Evolutionary conservation across 2,888 invertebrate genomes (phyloP), one percentile per base, ranked within the genome.

Genomic region (Anthophora plumipes): DNA sequence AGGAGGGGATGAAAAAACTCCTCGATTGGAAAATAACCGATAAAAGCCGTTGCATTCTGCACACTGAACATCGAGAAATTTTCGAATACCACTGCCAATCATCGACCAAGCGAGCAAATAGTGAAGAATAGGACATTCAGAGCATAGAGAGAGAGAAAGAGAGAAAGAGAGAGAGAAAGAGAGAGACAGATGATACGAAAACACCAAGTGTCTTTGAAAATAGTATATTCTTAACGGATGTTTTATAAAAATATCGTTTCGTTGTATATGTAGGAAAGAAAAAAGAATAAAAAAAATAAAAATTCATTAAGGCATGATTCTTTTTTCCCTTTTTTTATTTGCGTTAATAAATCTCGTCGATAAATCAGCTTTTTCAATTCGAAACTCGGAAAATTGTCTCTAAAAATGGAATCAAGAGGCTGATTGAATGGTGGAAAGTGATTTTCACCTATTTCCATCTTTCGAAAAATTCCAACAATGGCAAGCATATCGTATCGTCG

Each of bases 1-100:
- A 69, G 41, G 52, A 71, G 52, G n/a, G n/a, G n/a, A n/a, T n/a
- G n/a, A 55, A 71, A 55, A 48, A 22, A 77, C 57, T 50, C 52
- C 31, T 59, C 25, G 20, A 48, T 64, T 59, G 39, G 79, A 77
- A 83, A 63, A 73, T 67, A 66, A 77, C 85, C 83, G 83, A 85
- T 85, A 83, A 88, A 90, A 90, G 90, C 90, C 85, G 89, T 87
- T 85, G 87, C 90, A 89, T 90, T 83, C 85, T 85, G 88, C 88
- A 88, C 87, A 88, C 60, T 46, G 83, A 88, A 88, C 88, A 88
- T 75, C 80, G 85, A 88, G 86, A 88, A 72, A 82, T 82, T 86
- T 80, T 85, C 78, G 82, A 82, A 88, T 82, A 80, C 80, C 79
- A 80, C 82, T 85, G 86, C 86, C 83, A 88, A 88, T 88, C 85